phyloP scores from a whole-genome alignment of 1,140 invertebrate genomes.

The Lycorma delicatula region DNA sequence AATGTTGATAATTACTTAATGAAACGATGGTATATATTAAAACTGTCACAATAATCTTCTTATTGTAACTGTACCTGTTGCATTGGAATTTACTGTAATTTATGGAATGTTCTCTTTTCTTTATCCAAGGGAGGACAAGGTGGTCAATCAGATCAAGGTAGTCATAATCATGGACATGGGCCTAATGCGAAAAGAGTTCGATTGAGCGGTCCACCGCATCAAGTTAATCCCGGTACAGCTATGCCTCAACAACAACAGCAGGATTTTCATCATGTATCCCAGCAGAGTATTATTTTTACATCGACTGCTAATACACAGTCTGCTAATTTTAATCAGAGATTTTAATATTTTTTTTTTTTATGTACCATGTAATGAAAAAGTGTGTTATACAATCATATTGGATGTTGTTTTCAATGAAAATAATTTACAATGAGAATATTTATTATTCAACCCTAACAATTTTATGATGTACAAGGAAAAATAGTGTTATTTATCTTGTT shows the following conservation, averaged over 20 bases:
- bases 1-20: not conserved
- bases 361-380: too few species aligned
- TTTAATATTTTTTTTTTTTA: too few species aligned
- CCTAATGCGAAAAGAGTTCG: slow-evolving; percentile 52
- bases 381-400: too few species aligned
- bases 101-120: slow-evolving; percentile 8
- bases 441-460: too few species aligned
- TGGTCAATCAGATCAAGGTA: slow-evolving; percentile 29
- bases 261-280: slow-evolving; percentile 26
- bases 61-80: not conserved
- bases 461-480: too few species aligned
- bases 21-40: slow-evolving; percentile 15
- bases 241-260: slow-evolving; percentile 31
- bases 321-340: slow-evolving; percentile 22
- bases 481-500: too few species aligned
- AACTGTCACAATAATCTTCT: not conserved
- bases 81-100: not conserved
- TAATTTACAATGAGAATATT: too few species aligned
- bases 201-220: slow-evolving; percentile 38
- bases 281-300: slow-evolving; percentile 30
- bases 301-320: slow-evolving; percentile 19
- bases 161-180: slow-evolving; percentile 41
- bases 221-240: slow-evolving; percentile 34
- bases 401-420: too few species aligned
- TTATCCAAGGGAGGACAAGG: slow-evolving; percentile 30